phyloP scores from a whole-genome alignment of 2,888 invertebrate species.

The Nemotelus nigrinus region DNA sequence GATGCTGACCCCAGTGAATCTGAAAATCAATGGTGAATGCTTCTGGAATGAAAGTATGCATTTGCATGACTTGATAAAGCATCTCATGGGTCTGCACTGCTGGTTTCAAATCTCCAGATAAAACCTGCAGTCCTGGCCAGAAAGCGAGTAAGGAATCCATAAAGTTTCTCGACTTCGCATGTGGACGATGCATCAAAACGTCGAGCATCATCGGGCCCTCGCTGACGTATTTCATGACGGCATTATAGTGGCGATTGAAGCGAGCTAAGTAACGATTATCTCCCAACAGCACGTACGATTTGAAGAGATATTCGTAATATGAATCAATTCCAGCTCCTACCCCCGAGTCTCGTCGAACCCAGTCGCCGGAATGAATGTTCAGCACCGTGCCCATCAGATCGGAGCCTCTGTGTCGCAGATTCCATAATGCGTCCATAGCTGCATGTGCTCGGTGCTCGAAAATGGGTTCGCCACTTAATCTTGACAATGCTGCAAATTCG shows the following conservation, averaged over 20 bases:
- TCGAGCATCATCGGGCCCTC: constrained; percentile 92
- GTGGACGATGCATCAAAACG: constrained; percentile 95
- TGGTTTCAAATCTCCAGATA: constrained; percentile 90
- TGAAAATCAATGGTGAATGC: constrained; percentile 98
- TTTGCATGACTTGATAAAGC: constrained; percentile 97
- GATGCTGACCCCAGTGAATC: constrained; percentile 99
- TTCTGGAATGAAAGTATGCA: constrained; percentile 97
- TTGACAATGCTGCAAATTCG: constrained; percentile 95
- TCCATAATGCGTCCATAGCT: constrained; percentile 97
- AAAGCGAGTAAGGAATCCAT: constrained; percentile 98
- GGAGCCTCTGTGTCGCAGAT: constrained; percentile 84
- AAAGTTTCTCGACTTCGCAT: constrained; percentile 92
- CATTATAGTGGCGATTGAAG: constrained; percentile 94
- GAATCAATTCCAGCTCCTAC: constrained; percentile 99
- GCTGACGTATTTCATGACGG: constrained; percentile 96
- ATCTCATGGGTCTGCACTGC: constrained; percentile 99
- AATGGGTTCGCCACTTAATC: constrained; percentile 89
- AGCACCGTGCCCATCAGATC: constrained; percentile 98
- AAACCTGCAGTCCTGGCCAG: constrained; percentile 96
- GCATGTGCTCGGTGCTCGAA: constrained; percentile 95
- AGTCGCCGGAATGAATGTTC: constrained; percentile 97
- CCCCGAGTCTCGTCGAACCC: constrained; percentile 95
- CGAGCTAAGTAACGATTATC: constrained; percentile 93
- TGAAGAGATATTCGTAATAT: constrained; percentile 97
- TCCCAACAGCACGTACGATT: constrained; percentile 94